These are phyloP conservation scores for Chaitophorus viminalis DNA, from an alignment of 2,888 invertebrate genomes.

Conservation along the genomic window DNA sequence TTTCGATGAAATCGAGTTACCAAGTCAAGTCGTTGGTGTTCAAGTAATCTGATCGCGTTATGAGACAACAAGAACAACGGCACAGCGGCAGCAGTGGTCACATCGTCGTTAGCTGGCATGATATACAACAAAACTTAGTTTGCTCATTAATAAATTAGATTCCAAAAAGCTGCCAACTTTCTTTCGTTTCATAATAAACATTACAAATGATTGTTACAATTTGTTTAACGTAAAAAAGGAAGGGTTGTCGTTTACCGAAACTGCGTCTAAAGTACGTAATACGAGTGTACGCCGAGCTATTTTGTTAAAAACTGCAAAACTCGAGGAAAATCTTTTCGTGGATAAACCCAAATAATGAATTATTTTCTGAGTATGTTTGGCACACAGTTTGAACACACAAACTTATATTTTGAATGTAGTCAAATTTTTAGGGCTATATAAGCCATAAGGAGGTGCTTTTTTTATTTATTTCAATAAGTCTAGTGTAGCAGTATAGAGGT, in stretches of 20 bases:
- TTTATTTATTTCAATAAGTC: background rate
- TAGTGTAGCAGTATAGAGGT: background rate
- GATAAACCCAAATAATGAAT: background rate
- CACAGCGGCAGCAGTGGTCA: background rate
- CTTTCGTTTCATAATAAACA: background rate
- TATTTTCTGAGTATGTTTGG: background rate
- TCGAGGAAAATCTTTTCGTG: background rate
- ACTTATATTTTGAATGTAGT: background rate
- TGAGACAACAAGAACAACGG: background rate
- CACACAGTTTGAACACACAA: background rate
- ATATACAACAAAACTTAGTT: background rate
- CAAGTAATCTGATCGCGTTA: background rate
- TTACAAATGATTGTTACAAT: background rate
- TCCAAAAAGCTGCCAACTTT: background rate
- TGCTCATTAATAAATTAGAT: background rate
- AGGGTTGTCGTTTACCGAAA: background rate
- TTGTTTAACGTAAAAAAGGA: background rate
- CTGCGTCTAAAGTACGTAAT: too few species aligned
- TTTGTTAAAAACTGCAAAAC: too few species aligned
- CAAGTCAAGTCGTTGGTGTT: background rate
- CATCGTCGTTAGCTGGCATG: background rate
- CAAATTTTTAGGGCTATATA: background rate
- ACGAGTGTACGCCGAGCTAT: too few species aligned
- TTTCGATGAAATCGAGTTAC: background rate
- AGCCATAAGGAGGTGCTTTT: background rate